These are phyloP conservation scores for Heliopora coerulea DNA, from an alignment of 92 coral and sea anemone species.

Conservation along the genomic window DNA sequence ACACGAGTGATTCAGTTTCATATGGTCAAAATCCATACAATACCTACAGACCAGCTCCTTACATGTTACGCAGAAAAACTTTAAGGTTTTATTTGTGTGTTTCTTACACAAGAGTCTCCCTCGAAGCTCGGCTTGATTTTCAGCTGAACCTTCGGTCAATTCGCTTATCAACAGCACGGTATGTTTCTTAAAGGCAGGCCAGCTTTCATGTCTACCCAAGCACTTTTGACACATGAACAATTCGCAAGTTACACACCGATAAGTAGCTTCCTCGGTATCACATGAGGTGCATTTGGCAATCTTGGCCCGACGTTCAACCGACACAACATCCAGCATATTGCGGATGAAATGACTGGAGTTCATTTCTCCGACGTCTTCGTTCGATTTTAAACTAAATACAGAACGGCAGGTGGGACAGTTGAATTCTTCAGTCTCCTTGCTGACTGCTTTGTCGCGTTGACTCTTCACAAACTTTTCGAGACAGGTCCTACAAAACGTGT, in stretches of 20 bases:
- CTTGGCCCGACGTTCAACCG: neutral
- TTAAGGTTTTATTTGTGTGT: no score
- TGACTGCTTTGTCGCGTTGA: neutral
- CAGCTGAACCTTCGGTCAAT: no score
- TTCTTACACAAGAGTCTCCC: no score
- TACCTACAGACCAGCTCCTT: no score
- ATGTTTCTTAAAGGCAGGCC: slow-evolving; percentile 2
- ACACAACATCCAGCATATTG: neutral
- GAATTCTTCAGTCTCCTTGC: slow-evolving; percentile 11
- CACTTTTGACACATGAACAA: slow-evolving; percentile 8
- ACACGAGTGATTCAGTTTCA: slow-evolving; percentile 2
- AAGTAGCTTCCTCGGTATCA: neutral
- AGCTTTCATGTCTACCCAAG: neutral
- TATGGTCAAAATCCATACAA: slow-evolving; percentile 16
- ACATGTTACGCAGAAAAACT: no score
- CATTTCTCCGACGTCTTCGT: slow-evolving; percentile 3
- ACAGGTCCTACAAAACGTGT: neutral
- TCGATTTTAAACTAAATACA: neutral
- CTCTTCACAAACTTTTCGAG: no score
- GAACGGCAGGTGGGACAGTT: no score
- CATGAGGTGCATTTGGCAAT: slow-evolving; percentile 1
- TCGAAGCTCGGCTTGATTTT: no score
- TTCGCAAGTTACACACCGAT: slow-evolving; percentile 11
- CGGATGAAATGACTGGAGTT: slow-evolving; percentile 3
- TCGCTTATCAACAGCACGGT: neutral